Evolutionary conservation across 2,888 invertebrate species (phyloP), one percentile per base, ranked within the genome.

Genomic region (Heliconius erato): DNA sequence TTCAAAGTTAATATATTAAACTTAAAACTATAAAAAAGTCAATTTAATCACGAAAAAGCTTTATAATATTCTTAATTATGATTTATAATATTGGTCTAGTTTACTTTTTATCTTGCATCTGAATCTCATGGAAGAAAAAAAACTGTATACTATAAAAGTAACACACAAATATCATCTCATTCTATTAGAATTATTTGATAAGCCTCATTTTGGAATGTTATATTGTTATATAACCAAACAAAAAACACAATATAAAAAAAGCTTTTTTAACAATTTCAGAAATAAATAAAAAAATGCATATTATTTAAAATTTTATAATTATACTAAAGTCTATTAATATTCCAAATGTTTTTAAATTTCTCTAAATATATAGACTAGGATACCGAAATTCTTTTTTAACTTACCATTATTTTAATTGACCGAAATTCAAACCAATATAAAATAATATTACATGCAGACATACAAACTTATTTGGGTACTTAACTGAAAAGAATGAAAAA

Each of bases 401-500:
- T 72, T 72, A 72, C 72, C 72, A 49, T 72, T 72, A 72, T 19
- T 72, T 26, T 49, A 72, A 72, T 72, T 72, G 72, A 72, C 26
- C 4, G 26, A 49, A 72, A 49, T 4, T 72, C 44, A 72, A 72
- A 44, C 44, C 40, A 26, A 49, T 49, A 72, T 26, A 49, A 72
- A 49, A 40, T 14, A 44, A n/a, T 23, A 69, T 44, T n/a, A 72
- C 72, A 72, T 72, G 72, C 49, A 72, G 72, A 19, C 72, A 19
- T 49, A 63, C 76, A 40, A 74, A 59, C 76, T 63, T 63, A 40
- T n/a, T 76, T 59, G 14, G 76, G n/a, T 76, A 63, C 14, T 76
- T 76, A 76, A 76, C 76, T 76, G 35, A 63, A 76, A 74, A 74
- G 28, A 74, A 74, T 72, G 23, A 74, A 59, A 74, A 59, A 32